phyloP scores from a whole-genome alignment of 2,113 vertebrate genomes.

The Fregetta grallaria region DNA sequence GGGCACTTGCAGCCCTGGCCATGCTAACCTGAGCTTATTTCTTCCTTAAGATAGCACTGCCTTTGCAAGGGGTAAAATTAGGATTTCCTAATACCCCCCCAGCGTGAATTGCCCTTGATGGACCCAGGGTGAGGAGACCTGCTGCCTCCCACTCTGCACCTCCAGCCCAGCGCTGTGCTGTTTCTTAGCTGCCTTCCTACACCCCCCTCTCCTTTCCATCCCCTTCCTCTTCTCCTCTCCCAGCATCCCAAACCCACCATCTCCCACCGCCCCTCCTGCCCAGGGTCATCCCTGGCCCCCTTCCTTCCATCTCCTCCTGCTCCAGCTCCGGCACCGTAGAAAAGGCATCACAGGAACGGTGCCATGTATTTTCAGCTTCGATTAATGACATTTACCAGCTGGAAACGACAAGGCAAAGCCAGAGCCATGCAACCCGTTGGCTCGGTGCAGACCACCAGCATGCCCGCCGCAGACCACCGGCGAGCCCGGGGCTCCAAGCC shows the following conservation, averaged over 20 bases:
- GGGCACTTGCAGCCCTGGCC: neutral
- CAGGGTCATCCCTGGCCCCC: neutral
- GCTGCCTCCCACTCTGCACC: neutral
- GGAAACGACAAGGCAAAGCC: neutral
- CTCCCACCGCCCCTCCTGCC: neutral
- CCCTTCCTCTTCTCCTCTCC: neutral
- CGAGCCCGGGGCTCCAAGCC: accelerated
- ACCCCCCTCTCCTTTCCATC: neutral
- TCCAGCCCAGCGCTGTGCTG: neutral
- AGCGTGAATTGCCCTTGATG: neutral
- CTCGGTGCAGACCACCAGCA: neutral
- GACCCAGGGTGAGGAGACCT: neutral
- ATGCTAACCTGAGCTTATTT: neutral
- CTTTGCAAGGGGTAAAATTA: neutral
- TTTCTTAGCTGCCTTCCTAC: neutral
- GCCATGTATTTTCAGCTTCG: neutral
- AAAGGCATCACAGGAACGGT: accelerated
- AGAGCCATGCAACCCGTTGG: neutral
- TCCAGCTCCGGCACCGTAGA: neutral
- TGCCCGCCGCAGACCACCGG: neutral
- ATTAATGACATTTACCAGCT: neutral
- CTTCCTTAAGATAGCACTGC: neutral
- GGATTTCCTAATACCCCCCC: too few relatives aligned
- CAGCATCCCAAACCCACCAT: neutral
- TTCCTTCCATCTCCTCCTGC: neutral